phyloP scores from a whole-genome alignment of 2,888 invertebrate species.

The Meloe dianella region DNA sequence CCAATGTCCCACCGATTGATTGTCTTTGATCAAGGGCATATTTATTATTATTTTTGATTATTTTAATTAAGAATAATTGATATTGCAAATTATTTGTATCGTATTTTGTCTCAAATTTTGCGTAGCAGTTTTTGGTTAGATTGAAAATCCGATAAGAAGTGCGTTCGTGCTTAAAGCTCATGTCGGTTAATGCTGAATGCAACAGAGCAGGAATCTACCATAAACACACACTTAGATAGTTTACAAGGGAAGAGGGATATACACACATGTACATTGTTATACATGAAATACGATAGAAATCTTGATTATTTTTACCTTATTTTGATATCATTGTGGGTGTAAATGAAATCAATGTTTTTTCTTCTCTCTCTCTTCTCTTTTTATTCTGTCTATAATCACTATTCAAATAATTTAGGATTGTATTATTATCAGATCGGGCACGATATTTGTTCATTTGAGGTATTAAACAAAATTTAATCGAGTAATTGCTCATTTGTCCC shows the following conservation, averaged over 20 bases:
- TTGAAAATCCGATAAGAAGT: neutral
- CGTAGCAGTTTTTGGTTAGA: neutral
- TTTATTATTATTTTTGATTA: slow-evolving; percentile 7
- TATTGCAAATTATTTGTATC: neutral
- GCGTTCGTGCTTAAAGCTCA: slow-evolving; percentile 4
- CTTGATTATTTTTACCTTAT: slow-evolving; percentile 25
- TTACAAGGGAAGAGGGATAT: neutral
- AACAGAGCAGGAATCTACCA: neutral
- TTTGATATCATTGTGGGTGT: slow-evolving; percentile 41
- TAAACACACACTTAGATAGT: slow-evolving; percentile 4
- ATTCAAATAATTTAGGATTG: neutral
- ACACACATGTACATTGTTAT: neutral
- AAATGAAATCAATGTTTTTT: slow-evolving; percentile 46
- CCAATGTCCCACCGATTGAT: slow-evolving; percentile 8
- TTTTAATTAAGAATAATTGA: neutral
- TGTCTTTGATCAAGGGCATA: slow-evolving; percentile 14
- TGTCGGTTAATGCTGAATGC: neutral
- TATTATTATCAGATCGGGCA: neutral
- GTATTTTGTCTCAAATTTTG: too few relatives aligned
- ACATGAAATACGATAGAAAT: slow-evolving; percentile 22
- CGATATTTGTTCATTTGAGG: slow-evolving; percentile 4
- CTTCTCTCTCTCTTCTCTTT: slow-evolving; percentile 18
- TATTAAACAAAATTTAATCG: neutral
- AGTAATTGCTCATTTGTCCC: neutral
- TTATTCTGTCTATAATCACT: neutral